Evolutionary conservation across 2,888 invertebrate genomes (phyloP).

Genomic region (Galerucella calmariensis): DNA sequence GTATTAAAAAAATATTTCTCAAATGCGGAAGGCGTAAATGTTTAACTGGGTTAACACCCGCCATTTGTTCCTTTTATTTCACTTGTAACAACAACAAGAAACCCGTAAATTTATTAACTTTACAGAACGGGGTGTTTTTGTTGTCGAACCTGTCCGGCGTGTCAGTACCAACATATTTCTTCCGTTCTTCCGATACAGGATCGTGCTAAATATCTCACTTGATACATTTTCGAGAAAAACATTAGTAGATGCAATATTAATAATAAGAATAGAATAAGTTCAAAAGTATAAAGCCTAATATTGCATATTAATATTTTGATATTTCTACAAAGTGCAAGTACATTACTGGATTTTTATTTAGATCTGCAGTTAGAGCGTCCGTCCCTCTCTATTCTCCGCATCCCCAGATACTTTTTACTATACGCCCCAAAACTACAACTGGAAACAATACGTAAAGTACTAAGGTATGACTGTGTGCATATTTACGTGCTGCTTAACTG

Average conservation of each 20-base stretch:
- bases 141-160: slow-evolving; percentile 36
- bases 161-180: slow-evolving; percentile 32
- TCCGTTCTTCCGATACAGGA: slow-evolving; percentile 27
- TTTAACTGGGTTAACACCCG: slow-evolving; percentile 29
- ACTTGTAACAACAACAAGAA: slow-evolving; percentile 34
- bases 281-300: too few relatives aligned
- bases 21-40: slow-evolving; percentile 15
- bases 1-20: slow-evolving; percentile 11
- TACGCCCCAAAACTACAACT: slow-evolving; percentile 38
- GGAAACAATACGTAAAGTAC: slow-evolving; percentile 52
- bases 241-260: too few relatives aligned
- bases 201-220: not conserved
- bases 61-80: slow-evolving; percentile 31
- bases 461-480: slow-evolving; percentile 47
- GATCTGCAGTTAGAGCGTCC: slow-evolving; percentile 29
- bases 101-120: slow-evolving; percentile 35
- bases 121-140: slow-evolving; percentile 32
- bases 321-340: not conserved
- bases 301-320: not conserved
- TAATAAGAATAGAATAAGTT: too few relatives aligned
- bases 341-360: slow-evolving; percentile 7
- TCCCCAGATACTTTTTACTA: slow-evolving; percentile 35
- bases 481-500: slow-evolving; percentile 49
- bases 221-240: too few relatives aligned
- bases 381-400: slow-evolving; percentile 34